phyloP scores from a whole-genome alignment of 2,113 vertebrate species.

The Otis tarda region DNA sequence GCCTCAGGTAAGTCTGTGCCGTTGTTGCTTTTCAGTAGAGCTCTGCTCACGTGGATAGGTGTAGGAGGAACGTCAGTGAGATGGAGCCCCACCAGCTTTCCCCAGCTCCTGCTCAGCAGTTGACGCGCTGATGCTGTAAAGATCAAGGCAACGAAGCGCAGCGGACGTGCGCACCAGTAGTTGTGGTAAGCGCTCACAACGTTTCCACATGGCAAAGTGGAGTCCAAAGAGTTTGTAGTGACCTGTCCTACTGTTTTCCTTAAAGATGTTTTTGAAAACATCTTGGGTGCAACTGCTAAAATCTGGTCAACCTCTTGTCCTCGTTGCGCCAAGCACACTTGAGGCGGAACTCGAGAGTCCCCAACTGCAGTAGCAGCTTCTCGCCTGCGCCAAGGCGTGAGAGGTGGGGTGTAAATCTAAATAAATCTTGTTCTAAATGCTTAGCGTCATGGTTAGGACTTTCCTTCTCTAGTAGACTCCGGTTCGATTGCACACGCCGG shows the following conservation, averaged over 20 bases:
- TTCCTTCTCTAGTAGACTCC: neutral
- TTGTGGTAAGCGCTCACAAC: no score
- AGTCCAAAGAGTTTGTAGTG: neutral
- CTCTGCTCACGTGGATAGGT: neutral
- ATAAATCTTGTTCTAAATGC: neutral
- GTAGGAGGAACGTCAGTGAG: neutral
- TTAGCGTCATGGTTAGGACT: rapidly evolving
- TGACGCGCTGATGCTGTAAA: rapidly evolving
- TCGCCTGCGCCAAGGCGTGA: rapidly evolving
- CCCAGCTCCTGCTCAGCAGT: neutral
- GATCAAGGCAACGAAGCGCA: neutral
- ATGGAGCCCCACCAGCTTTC: neutral
- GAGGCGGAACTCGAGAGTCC: rapidly evolving
- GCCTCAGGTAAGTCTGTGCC: neutral
- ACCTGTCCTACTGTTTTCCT: neutral
- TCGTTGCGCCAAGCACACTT: neutral
- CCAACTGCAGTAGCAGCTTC: rapidly evolving
- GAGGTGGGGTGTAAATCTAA: no score
- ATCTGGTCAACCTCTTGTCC: neutral
- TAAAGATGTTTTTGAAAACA: neutral
- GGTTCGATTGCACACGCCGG: neutral
- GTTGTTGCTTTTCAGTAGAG: neutral
- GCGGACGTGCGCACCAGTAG: rapidly evolving
- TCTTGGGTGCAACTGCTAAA: neutral
- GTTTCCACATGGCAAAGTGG: rapidly evolving